These are phyloP conservation scores for Ryuthela nishihirai DNA, from an alignment of 2,888 invertebrate genomes.

Conservation along the genomic window DNA sequence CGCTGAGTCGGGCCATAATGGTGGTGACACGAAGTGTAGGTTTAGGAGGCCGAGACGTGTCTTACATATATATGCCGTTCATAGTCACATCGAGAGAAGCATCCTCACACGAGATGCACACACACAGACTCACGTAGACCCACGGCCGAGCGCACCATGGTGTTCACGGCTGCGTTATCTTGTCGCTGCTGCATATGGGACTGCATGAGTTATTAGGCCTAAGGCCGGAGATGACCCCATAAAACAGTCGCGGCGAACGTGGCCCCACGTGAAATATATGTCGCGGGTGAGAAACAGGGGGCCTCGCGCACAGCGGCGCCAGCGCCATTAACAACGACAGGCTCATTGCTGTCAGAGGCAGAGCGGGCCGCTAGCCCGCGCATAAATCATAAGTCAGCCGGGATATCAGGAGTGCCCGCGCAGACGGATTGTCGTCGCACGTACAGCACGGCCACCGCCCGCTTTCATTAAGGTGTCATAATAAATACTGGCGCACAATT, in stretches of 20 bases:
- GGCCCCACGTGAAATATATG: background rate
- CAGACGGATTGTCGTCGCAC: slow-evolving; percentile 22
- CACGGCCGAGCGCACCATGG: too few relatives aligned
- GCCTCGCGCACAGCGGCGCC: too few relatives aligned
- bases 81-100: too few relatives aligned
- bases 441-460: slow-evolving; percentile 13
- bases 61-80: slow-evolving; percentile 17
- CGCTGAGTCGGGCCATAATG: too few relatives aligned
- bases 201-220: slow-evolving; percentile 32
- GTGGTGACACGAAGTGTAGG: too few relatives aligned
- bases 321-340: slow-evolving; percentile 11
- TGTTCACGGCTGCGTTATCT: too few relatives aligned
- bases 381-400: slow-evolving; percentile 6
- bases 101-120: too few relatives aligned
- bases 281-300: too few relatives aligned
- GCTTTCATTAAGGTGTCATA: slow-evolving; percentile 40
- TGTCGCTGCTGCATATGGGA: slow-evolving; percentile 6
- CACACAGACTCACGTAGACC: too few relatives aligned
- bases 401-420: background rate
- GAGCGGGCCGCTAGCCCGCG: slow-evolving; percentile 19
- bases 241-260: slow-evolving; percentile 19
- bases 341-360: slow-evolving; percentile 21
- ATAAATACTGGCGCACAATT: slow-evolving; percentile 38
- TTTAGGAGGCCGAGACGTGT: slow-evolving; percentile 28
- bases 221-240: slow-evolving; percentile 34